Conservation (phyloP, 2,888 invertebrate genomes). For the Dorcus hopei region DNA sequence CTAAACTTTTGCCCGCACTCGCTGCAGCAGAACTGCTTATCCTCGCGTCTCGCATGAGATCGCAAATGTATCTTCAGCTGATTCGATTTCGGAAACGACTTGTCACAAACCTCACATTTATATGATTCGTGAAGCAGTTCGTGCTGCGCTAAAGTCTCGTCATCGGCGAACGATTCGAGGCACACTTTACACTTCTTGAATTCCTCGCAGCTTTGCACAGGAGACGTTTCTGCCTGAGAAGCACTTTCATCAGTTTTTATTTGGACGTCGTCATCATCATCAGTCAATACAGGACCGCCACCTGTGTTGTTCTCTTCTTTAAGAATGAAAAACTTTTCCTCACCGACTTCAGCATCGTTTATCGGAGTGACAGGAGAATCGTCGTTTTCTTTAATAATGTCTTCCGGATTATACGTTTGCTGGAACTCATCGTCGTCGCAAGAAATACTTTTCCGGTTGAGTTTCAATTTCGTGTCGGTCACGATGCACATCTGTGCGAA, state of each 20-base stretch:
- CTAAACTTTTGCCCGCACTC: conserved; percentile 36
- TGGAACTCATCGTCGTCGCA: not conserved
- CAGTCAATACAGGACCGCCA: not conserved
- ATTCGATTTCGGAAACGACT: conserved; percentile 20
- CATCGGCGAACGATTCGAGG: conserved; percentile 16
- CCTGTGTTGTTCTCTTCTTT: not conserved
- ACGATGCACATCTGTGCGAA: conserved; percentile 23
- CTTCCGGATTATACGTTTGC: not conserved
- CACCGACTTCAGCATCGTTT: not conserved
- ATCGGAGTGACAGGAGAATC: not conserved
- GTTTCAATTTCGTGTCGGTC: conserved; percentile 15
- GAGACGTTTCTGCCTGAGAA: not conserved
- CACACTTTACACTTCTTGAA: conserved; percentile 18
- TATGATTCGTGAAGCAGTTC: conserved; percentile 15
- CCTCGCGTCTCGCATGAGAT: conserved; percentile 22
- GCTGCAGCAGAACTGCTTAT: conserved; percentile 24
- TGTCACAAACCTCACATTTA: conserved; percentile 27
- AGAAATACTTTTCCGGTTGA: conserved; percentile 1
- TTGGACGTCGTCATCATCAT: not conserved
- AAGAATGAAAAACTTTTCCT: not conserved
- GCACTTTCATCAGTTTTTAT: not conserved
- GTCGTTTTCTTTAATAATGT: not conserved
- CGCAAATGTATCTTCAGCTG: conserved; percentile 25
- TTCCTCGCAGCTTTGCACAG: not conserved
- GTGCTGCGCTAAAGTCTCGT: conserved; percentile 15